Base-by-base conservation (phyloP, 2,797 vertebrate species). In the Muscicapa comitata region DNA sequence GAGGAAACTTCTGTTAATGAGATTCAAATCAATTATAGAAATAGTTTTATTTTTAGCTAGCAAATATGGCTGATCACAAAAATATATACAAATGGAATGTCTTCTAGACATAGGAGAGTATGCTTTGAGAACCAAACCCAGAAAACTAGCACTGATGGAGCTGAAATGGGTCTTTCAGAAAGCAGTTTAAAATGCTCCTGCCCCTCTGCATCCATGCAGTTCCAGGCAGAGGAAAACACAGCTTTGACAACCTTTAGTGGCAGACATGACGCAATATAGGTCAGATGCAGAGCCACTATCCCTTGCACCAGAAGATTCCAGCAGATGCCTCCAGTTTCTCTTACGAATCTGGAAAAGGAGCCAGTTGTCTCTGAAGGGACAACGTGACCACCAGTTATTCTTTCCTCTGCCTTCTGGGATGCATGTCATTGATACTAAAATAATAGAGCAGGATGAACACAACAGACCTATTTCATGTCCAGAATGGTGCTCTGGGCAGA, bases 231-330 rank as follows among this genome's bases (percentile, higher is more conserved):
- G 40, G 21, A 58, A 40, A 73, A 43, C 0, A 1, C 17, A 40
- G 33, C 17, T 48, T 28, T 72, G 21, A 40, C 24, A 83, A 28
- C 55, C 14, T 19, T 19, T 10, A 28, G 35, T 5, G 11, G 15
- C 24, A 43, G 38, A n/a, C 1, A 1, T 26, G 28, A 31, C 19
- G 24, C 2, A 10, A 26, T 6, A 18, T 2, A 9, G 10, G 26
- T n/a, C 57, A 67, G 48, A 53, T 24, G 21, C 47, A 55, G 21
- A 63, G 40, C 2, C 13, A 15, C 17, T 17, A 26, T 4, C 29
- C 29, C 23, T 47, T 58, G 13, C 0, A 7, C 11, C 25, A 33
- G 57, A 42, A 61, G 24, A 81, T 35, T n/a, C 9, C 48, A 63
- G 58, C 15, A 90, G 40, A 59, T 43, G 17, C 26, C 24, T 85